Evolutionary conservation across 2,113 vertebrate genomes (phyloP).

Genomic region (Ochotona princeps): DNA sequence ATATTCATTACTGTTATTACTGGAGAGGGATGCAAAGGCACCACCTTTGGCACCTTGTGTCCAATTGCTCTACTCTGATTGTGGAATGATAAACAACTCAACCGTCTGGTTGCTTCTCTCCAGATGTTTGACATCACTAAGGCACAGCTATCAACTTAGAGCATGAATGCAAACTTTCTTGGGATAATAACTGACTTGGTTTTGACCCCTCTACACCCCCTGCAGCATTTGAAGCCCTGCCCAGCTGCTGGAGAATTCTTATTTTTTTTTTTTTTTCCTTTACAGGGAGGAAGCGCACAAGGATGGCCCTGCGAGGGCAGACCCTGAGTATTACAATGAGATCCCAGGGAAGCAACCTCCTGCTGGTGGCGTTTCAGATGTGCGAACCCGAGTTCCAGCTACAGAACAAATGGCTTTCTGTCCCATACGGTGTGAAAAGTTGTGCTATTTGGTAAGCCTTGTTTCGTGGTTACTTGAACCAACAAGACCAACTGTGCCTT

Average conservation of each 20-base stretch:
- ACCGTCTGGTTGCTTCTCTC: slow-evolving; percentile 13
- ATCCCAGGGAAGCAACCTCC: slow-evolving; percentile 90
- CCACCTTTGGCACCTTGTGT: not conserved
- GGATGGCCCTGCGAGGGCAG: slow-evolving; percentile 77
- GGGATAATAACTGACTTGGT: not conserved
- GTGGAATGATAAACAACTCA: slow-evolving; percentile 32
- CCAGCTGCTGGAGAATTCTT: slow-evolving; percentile 45
- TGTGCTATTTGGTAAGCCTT: slow-evolving; percentile 84
- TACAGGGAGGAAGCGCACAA: slow-evolving; percentile 81
- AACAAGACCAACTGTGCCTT: not conserved
- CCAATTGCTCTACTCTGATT: slow-evolving; percentile 16
- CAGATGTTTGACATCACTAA: slow-evolving; percentile 45
- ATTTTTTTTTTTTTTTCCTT: slow-evolving; percentile 52
- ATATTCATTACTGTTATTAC: not conserved
- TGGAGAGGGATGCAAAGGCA: not conserved
- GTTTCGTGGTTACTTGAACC: slow-evolving; percentile 42
- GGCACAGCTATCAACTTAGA: slow-evolving; percentile 20
- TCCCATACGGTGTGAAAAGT: slow-evolving; percentile 79
- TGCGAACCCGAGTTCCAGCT: slow-evolving; percentile 79
- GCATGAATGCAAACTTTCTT: not conserved
- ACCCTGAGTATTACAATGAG: slow-evolving; percentile 92
- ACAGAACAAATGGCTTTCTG: slow-evolving; percentile 78
- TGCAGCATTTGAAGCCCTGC: slow-evolving; percentile 35
- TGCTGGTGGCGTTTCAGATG: slow-evolving; percentile 85
- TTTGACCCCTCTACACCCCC: slow-evolving; percentile 2